These are phyloP conservation scores for Nasonovia ribisnigri DNA, from an alignment of 2,888 invertebrate genomes.

Conservation along the genomic window DNA sequence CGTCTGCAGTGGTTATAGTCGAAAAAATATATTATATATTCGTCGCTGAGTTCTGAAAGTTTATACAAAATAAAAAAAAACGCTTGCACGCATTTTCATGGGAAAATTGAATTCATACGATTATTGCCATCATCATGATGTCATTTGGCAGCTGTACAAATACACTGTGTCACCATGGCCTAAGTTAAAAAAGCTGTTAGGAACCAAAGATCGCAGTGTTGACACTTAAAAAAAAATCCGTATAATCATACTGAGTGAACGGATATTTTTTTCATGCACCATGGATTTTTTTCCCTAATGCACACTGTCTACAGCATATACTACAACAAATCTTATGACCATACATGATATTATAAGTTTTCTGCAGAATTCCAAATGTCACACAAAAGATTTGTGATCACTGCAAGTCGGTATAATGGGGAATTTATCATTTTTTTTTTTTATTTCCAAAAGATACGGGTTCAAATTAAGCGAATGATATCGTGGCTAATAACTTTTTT, in stretches of 20 bases:
- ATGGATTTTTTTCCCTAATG: not conserved
- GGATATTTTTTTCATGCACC: not conserved
- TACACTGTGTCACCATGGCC: not conserved
- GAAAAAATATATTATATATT: conserved; percentile 12
- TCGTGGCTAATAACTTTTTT: not conserved
- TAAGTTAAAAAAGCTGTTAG: conserved; percentile 25
- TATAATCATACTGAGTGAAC: not conserved
- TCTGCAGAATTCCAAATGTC: not conserved
- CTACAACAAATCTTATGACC: not conserved
- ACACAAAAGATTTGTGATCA: not conserved
- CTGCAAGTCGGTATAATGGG: not conserved
- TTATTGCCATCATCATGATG: conserved; percentile 15
- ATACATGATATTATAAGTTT: not conserved
- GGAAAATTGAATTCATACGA: conserved; percentile 42
- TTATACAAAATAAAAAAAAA: not conserved
- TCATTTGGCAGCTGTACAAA: conserved; percentile 44
- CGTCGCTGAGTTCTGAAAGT: not conserved
- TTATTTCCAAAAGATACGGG: not conserved
- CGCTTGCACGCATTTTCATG: not conserved
- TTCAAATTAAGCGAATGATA: not conserved
- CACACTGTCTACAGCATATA: not conserved
- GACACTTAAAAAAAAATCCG: not conserved
- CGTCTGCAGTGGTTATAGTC: not conserved
- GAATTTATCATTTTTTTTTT: not conserved
- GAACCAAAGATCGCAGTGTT: not conserved